A percentile compares a stretch with the other conserved stretches of the same genome.
Conservation (phyloP, 2,888 invertebrate genomes). For the Erynnis tages region DNA sequence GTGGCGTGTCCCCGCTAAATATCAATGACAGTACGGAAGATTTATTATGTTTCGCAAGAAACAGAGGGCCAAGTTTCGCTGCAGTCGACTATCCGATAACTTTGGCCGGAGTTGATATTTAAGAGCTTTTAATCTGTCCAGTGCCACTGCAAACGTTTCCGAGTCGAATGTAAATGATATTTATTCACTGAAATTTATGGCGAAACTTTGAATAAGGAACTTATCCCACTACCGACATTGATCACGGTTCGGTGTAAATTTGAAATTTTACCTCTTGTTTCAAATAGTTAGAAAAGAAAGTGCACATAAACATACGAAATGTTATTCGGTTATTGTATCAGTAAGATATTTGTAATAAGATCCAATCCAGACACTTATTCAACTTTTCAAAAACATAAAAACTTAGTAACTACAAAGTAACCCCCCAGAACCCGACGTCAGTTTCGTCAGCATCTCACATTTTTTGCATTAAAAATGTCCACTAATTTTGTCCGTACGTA, state of each 20-base stretch:
- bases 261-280: too few species aligned
- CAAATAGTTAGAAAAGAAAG: too few species aligned
- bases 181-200: constrained; percentile 39
- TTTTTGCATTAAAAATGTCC: too few species aligned
- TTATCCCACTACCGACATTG: constrained; percentile 7
- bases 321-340: too few species aligned
- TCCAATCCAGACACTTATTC: too few species aligned
- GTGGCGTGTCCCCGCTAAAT: constrained; percentile 67
- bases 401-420: too few species aligned
- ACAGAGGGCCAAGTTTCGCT: constrained; percentile 55
- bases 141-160: constrained; percentile 43
- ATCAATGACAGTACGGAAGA: constrained; percentile 76
- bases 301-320: too few species aligned
- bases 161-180: constrained; percentile 44
- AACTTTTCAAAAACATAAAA: too few species aligned
- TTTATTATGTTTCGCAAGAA: constrained; percentile 71
- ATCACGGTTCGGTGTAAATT: not conserved
- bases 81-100: constrained; percentile 69
- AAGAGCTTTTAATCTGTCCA: constrained; percentile 62
- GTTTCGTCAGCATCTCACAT: not conserved
- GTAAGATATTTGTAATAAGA: too few species aligned
- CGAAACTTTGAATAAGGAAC: constrained; percentile 30
- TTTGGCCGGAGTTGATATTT: constrained; percentile 52
- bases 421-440: too few species aligned
- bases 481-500: too few species aligned